Evolutionary conservation across 2,888 invertebrate species (phyloP).

Genomic region (Caenorhabditis imperialis): DNA sequence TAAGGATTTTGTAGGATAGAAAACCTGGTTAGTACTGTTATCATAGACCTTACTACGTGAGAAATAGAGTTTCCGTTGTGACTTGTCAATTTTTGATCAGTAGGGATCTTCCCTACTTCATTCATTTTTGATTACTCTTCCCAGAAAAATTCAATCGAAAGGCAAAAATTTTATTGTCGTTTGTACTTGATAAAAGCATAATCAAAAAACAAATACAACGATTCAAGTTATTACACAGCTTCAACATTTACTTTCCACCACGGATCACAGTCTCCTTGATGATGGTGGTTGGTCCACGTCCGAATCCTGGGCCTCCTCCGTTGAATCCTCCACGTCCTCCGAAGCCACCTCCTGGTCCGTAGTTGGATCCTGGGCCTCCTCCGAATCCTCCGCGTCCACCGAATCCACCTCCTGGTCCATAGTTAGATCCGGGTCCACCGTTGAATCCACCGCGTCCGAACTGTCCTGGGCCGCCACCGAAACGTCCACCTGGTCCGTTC

Average conservation of each 20-base stretch:
- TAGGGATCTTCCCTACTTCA: too few relatives aligned
- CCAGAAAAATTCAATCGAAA: too few relatives aligned
- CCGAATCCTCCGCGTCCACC: slow-evolving; percentile 44
- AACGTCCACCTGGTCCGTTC: slow-evolving; percentile 25
- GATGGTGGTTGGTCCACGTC: slow-evolving; percentile 48
- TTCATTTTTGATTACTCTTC: too few relatives aligned
- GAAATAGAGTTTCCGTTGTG: too few relatives aligned
- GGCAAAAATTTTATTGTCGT: slow-evolving; percentile 7
- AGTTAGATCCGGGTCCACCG: slow-evolving; percentile 41
- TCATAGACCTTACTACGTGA: too few relatives aligned
- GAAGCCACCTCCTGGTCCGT: slow-evolving; percentile 13
- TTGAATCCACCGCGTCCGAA: slow-evolving; percentile 44
- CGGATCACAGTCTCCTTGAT: slow-evolving; percentile 58
- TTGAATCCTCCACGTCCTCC: slow-evolving; percentile 14
- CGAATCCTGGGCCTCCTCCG: slow-evolving; percentile 24
- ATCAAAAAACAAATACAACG: not conserved
- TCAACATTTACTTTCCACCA: slow-evolving; percentile 29
- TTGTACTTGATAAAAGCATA: not conserved
- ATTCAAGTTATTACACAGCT: slow-evolving; percentile 11
- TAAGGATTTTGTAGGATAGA: too few relatives aligned
- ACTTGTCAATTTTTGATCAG: too few relatives aligned
- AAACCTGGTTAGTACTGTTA: too few relatives aligned
- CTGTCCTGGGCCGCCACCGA: slow-evolving; percentile 39
- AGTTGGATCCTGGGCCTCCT: slow-evolving; percentile 27
- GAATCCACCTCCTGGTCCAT: slow-evolving; percentile 35